phyloP scores from a whole-genome alignment of 2,888 invertebrate species.

The Oscheius myriophilus region DNA sequence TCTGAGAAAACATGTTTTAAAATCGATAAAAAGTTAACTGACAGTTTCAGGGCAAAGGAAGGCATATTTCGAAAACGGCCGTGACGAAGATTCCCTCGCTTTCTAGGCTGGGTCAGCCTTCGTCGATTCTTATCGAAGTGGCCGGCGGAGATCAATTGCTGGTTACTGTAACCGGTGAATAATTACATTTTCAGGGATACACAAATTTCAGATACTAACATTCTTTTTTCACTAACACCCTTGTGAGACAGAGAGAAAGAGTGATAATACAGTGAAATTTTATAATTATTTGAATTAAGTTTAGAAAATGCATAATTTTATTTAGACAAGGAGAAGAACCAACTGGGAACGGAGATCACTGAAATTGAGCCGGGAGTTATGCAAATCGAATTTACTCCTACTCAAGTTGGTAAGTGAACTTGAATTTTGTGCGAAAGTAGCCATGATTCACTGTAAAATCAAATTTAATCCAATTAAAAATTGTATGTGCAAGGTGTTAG shows the following conservation, averaged over 20 bases:
- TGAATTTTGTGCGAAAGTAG: not conserved
- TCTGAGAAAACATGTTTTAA: no score
- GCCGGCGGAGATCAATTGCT: conserved; percentile 59
- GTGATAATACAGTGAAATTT: not conserved
- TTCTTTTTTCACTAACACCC: conserved; percentile 10
- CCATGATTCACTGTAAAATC: no score
- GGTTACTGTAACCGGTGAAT: conserved; percentile 60
- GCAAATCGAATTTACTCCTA: conserved; percentile 85
- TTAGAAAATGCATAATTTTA: not conserved
- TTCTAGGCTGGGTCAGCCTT: conserved; percentile 65
- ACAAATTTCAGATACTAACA: conserved; percentile 15
- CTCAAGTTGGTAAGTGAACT: conserved; percentile 79
- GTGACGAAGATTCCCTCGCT: conserved; percentile 65
- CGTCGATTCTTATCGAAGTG: conserved; percentile 57
- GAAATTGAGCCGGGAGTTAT: conserved; percentile 61
- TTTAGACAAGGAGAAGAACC: conserved; percentile 59
- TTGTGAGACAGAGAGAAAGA: conserved; percentile 24
- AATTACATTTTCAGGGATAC: not conserved
- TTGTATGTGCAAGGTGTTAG: not conserved
- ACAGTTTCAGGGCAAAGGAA: conserved; percentile 43
- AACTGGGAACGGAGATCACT: conserved; percentile 53
- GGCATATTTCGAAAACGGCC: conserved; percentile 49
- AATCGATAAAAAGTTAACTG: no score
- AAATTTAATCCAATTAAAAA: no score
- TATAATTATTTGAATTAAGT: not conserved